A percentile compares a stretch with the other conserved stretches of the same genome.
phyloP scores from a whole-genome alignment of 2,888 invertebrate species.

The Watsonalla cultraria region DNA sequence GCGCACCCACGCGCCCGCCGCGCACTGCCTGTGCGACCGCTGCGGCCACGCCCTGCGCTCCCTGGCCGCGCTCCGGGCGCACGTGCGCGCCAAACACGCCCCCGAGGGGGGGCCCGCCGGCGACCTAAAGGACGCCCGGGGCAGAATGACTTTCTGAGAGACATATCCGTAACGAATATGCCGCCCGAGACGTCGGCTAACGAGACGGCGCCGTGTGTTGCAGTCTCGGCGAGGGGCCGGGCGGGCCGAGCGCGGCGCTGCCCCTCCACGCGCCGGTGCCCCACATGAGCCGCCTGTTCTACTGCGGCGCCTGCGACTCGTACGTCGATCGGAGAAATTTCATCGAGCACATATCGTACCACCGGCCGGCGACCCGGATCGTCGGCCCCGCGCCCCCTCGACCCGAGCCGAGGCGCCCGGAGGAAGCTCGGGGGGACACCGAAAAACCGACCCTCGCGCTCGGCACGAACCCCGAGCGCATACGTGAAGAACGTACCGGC shows the following conservation, averaged over 20 bases:
- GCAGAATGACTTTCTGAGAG: too few relatives aligned
- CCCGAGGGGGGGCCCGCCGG: not conserved
- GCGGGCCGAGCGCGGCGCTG: constrained; percentile 75
- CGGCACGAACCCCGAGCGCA: too few relatives aligned
- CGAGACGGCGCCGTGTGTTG: not conserved
- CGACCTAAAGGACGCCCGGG: too few relatives aligned
- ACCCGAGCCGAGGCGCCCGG: constrained; percentile 7
- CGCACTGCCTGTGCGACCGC: not conserved
- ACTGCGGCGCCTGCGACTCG: constrained; percentile 58
- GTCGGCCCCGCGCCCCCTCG: constrained; percentile 24
- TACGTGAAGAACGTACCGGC: not conserved
- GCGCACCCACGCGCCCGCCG: constrained; percentile 44
- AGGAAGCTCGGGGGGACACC: too few relatives aligned
- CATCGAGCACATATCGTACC: constrained; percentile 55
- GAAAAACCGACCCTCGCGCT: too few relatives aligned
- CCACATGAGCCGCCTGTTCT: constrained; percentile 35
- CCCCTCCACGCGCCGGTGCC: constrained; percentile 68
- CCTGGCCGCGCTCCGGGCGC: not conserved
- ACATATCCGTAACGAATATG: too few relatives aligned
- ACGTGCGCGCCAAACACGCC: not conserved
- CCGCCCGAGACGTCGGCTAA: not conserved
- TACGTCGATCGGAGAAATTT: constrained; percentile 49
- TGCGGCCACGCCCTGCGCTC: not conserved
- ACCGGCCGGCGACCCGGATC: constrained; percentile 34
- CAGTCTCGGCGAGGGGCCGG: constrained; percentile 64